These are phyloP conservation scores for Ephestia elutella DNA, from an alignment of 1,140 invertebrate genomes.

Conservation along the genomic window DNA sequence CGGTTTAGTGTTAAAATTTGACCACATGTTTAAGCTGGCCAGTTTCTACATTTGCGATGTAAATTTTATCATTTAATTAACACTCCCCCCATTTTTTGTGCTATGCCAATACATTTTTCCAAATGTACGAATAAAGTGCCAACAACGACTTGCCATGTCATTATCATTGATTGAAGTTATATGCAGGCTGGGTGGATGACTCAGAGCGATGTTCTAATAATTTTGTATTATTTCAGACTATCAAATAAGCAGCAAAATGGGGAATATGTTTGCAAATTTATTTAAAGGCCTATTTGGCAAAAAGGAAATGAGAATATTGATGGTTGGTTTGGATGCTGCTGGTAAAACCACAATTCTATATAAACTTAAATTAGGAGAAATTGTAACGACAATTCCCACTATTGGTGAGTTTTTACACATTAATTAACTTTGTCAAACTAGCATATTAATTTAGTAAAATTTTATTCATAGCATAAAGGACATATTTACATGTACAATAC, in stretches of 20 bases:
- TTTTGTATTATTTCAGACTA: conserved; percentile 69
- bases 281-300: conserved; percentile 98
- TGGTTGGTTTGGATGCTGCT: conserved; percentile 98
- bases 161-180: conserved; percentile 72
- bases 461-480: too few species aligned
- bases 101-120: neutral
- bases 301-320: conserved; percentile 98
- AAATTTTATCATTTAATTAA: neutral
- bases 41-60: neutral
- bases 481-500: too few species aligned
- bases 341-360: conserved; percentile 99
- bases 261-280: conserved; percentile 90
- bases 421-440: neutral
- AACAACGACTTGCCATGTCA: conserved; percentile 67
- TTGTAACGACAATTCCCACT: conserved; percentile 99
- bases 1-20: conserved; percentile 38
- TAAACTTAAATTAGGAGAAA: conserved; percentile 99
- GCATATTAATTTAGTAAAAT: too few species aligned
- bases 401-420: conserved; percentile 85
- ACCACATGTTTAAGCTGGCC: neutral
- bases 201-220: conserved; percentile 57
- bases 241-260: conserved; percentile 79
- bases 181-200: conserved; percentile 58
- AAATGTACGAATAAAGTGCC: conserved; percentile 16
- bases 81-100: neutral